These are phyloP conservation scores for Baronia brevicornis DNA, from an alignment of 2,888 invertebrate species.

Conservation along the genomic window DNA sequence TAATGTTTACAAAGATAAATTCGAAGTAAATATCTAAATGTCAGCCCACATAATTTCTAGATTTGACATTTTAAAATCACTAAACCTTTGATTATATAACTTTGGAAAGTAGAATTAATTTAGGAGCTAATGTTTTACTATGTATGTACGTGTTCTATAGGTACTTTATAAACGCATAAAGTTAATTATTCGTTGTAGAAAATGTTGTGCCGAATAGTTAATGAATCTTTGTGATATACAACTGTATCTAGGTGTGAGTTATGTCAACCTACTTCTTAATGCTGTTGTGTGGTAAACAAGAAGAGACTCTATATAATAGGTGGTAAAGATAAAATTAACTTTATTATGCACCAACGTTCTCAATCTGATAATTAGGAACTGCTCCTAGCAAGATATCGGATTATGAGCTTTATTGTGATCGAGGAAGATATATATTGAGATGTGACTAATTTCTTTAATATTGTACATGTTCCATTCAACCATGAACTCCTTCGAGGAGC, in stretches of 20 bases:
- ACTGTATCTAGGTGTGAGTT: slow-evolving; percentile 63
- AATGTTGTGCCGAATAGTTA: slow-evolving; percentile 48
- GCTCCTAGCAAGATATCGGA: slow-evolving; percentile 37
- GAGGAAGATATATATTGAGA: slow-evolving; percentile 36
- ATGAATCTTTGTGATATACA: slow-evolving; percentile 69
- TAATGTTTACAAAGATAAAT: too few relatives aligned
- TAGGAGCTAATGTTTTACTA: too few relatives aligned
- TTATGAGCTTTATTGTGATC: slow-evolving; percentile 41
- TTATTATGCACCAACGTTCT: slow-evolving; percentile 47
- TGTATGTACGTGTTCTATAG: too few relatives aligned
- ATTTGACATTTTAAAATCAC: too few relatives aligned
- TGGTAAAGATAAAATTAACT: slow-evolving; percentile 51
- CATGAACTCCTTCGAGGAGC: slow-evolving; percentile 73
- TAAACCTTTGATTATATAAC: too few relatives aligned
- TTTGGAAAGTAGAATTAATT: slow-evolving; percentile 22
- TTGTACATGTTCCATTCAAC: slow-evolving; percentile 70
- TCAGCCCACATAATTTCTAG: too few relatives aligned
- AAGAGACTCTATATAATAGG: slow-evolving; percentile 47
- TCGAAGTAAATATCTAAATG: too few relatives aligned
- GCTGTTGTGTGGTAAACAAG: slow-evolving; percentile 45
- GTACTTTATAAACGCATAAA: slow-evolving; percentile 19
- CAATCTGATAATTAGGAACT: slow-evolving; percentile 68
- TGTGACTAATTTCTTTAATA: slow-evolving; percentile 35
- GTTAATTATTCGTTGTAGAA: slow-evolving; percentile 29
- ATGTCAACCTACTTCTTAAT: slow-evolving; percentile 73